Percentiles rank a stretch among this genome's conserved stretches.
These are phyloP conservation scores for Numida meleagris DNA, from an alignment of 2,113 vertebrate species.

Conservation along the genomic window DNA sequence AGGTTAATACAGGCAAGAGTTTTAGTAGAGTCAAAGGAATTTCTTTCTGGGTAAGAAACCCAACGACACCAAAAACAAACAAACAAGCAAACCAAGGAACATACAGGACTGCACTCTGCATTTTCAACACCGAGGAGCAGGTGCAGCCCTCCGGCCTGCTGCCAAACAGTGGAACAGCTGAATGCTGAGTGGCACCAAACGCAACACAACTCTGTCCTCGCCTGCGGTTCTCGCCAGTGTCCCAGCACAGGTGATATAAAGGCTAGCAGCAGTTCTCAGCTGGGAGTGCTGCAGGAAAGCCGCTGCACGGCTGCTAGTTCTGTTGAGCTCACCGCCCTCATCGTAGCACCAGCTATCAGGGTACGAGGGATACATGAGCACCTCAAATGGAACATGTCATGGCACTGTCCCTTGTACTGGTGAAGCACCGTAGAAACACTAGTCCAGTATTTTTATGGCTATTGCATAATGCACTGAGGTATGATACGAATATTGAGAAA, in stretches of 20 bases:
- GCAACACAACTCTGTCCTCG: background rate
- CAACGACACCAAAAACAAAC: background rate
- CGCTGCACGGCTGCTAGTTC: background rate
- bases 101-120: background rate
- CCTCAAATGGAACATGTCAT: constrained; percentile 58
- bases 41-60: background rate
- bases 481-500: constrained; percentile 71
- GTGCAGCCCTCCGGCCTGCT: background rate
- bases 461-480: constrained; percentile 85
- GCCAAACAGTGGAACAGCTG: background rate
- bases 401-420: constrained; percentile 77
- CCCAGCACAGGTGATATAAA: background rate
- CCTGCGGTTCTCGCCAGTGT: constrained; percentile 24
- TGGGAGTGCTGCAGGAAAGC: background rate
- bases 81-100: background rate
- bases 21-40: background rate
- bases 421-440: constrained; percentile 78
- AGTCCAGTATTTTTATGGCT: constrained; percentile 79
- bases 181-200: background rate
- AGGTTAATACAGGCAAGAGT: background rate
- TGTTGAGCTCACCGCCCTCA: background rate
- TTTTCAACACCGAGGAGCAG: background rate
- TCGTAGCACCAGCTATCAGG: constrained; percentile 64
- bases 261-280: background rate
- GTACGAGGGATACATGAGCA: constrained; percentile 71